Evolutionary conservation across 2,113 vertebrate species (phyloP), one percentile per base, ranked within the genome.

Genomic region (Osmerus mordax): DNA sequence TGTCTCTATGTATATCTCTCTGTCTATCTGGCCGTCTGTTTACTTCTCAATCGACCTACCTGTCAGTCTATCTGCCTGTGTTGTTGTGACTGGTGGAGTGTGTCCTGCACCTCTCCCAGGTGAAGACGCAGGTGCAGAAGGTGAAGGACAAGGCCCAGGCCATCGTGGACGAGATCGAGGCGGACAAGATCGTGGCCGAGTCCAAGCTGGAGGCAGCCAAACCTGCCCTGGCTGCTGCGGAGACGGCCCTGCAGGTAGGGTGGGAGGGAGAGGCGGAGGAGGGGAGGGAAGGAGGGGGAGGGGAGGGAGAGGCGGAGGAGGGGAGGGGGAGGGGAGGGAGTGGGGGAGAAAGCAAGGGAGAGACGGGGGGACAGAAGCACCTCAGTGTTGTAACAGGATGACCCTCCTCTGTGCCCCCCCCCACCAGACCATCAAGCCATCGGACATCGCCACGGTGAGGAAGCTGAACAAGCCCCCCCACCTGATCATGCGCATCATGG

Each of bases 401-500:
- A 55, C 53, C 23, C 23, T 23, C 23, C 23, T 23, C 23, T 23
- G 3, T 32, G 29, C 29, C 29, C 29, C 36, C 36, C 4, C 5
- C 59, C 47, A 19, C 32, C 78, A 95, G 94, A 95, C 94, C 25
- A 94, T 95, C 60, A 95, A 94, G 74, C 94, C 94, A 0, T 84
- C 91, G 0, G 94, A 95, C 78, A 95, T 95, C 9, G 92, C 93
- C 77, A 94, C 94, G 4, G 93, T 95, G 79, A 91, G 94, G 75
- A 95, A 94, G 78, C 86, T 95, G 78, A 91, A 93, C 52, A 94
- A 94, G 74, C 94, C 94, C 65, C 94, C 94, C 69, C 94, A 94
- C 68, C 89, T 95, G 81, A 95, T 95, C 84, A 95, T 95, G 94
- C 83, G 93, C 77, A 95, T 95, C 86, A 95, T 95, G 94, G 94